These are phyloP conservation scores for Odontamblyopus lacepedii DNA, from an alignment of 2,797 vertebrate genomes.

Conservation along the genomic window DNA sequence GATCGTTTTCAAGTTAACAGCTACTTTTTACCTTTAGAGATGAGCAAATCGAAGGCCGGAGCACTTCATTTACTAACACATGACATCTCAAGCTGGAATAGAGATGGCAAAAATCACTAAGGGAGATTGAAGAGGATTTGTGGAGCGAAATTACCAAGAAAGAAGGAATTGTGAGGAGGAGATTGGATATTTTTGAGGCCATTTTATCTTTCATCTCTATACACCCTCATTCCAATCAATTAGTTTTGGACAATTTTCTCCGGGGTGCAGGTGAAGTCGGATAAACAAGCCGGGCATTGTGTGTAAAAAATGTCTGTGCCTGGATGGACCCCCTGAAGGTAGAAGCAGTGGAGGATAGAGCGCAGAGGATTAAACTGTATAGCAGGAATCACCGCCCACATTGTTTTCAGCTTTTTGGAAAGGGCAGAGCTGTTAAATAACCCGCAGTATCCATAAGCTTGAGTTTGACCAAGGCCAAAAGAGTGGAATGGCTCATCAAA, in stretches of 20 bases:
- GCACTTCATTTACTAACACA: too few species aligned
- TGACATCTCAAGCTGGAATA: too few species aligned
- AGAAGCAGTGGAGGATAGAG: constrained; percentile 14
- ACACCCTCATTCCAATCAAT: constrained; percentile 27
- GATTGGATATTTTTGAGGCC: not conserved
- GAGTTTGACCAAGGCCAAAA: too few species aligned
- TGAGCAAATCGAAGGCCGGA: too few species aligned
- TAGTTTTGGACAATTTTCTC: constrained; percentile 25
- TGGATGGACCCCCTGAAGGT: constrained; percentile 46
- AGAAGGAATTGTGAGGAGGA: not conserved
- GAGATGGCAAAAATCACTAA: constrained; percentile 4
- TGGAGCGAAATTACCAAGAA: not conserved
- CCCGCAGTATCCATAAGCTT: too few species aligned
- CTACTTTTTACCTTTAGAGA: too few species aligned
- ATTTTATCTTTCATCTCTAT: constrained; percentile 13
- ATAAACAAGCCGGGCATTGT: constrained; percentile 28
- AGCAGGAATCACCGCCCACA: constrained; percentile 20
- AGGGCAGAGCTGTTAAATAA: not conserved
- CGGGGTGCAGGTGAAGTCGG: constrained; percentile 17
- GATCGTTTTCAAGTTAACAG: too few species aligned
- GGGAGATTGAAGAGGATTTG: constrained; percentile 19
- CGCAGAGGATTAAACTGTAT: constrained; percentile 39
- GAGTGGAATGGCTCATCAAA: too few species aligned
- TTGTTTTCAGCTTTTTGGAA: not conserved
- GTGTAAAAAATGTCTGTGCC: not conserved